Percentiles rank a stretch among this genome's conserved stretches.
These are phyloP conservation scores for Erpetoichthys calabaricus DNA, from an alignment of 2,797 vertebrate species.

Conservation along the genomic window DNA sequence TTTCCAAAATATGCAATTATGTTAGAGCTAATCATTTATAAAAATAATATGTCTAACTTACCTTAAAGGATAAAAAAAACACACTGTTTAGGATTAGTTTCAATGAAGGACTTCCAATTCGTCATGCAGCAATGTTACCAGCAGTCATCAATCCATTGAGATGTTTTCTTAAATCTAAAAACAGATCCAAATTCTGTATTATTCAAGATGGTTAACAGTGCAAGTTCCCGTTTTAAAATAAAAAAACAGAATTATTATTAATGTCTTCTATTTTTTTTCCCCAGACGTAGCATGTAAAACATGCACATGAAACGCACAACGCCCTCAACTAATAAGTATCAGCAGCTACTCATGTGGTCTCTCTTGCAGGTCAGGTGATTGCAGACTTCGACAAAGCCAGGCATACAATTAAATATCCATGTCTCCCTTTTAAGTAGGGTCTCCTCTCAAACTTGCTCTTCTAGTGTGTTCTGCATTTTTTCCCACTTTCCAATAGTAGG, in stretches of 20 bases:
- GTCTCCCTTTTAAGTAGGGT: background rate
- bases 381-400: slow-evolving; percentile 14
- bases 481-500: no score
- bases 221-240: no score
- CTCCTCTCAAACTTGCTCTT: background rate
- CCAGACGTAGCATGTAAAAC: no score
- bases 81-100: background rate
- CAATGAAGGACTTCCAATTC: background rate
- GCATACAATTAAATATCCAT: slow-evolving; percentile 10
- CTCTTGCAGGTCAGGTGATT: slow-evolving; percentile 44
- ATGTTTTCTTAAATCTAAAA: no score
- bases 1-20: background rate
- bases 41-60: background rate
- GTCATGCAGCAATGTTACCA: background rate
- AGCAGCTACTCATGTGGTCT: slow-evolving; percentile 70
- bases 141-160: background rate
- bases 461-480: background rate
- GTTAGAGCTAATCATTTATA: background rate
- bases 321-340: slow-evolving; percentile 49
- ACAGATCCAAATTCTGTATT: no score
- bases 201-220: no score
- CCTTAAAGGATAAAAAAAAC: background rate
- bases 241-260: no score
- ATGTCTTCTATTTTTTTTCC: no score
- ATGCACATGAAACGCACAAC: slow-evolving; percentile 5